Percentiles rank a stretch among this genome's conserved stretches.
Evolutionary conservation across 2,888 invertebrate species (phyloP).

Genomic region (Dynastes maya): DNA sequence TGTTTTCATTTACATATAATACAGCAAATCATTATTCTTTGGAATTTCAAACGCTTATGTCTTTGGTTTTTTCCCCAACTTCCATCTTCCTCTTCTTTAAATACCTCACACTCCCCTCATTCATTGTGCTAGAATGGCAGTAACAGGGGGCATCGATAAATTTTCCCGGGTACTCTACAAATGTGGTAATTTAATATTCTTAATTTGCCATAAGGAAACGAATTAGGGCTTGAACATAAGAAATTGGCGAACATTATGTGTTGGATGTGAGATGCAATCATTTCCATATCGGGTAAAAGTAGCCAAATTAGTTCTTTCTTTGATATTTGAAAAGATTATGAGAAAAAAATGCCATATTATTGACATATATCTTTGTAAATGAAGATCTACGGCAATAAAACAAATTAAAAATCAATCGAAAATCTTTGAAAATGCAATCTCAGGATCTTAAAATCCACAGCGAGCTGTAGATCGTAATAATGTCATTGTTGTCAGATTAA

Average conservation of each 20-base stretch:
- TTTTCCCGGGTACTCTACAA: conserved; percentile 6
- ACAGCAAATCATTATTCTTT: conserved; percentile 56
- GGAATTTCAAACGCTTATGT: conserved; percentile 41
- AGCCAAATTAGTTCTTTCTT: too few relatives aligned
- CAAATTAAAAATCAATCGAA: too few relatives aligned
- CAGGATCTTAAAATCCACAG: too few relatives aligned
- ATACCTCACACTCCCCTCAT: neutral
- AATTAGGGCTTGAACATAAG: neutral
- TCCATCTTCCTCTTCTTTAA: neutral
- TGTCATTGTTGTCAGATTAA: too few relatives aligned
- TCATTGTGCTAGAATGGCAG: neutral
- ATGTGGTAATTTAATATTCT: conserved; percentile 40
- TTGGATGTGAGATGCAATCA: too few relatives aligned
- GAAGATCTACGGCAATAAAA: too few relatives aligned
- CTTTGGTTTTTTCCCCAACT: conserved; percentile 7
- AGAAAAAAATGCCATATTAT: too few relatives aligned
- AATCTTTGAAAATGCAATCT: too few relatives aligned
- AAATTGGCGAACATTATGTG: neutral
- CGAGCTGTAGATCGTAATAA: too few relatives aligned
- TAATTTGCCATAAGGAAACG: conserved; percentile 28
- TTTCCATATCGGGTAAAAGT: too few relatives aligned
- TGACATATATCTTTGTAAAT: too few relatives aligned
- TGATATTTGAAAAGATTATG: too few relatives aligned
- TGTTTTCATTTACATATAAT: conserved; percentile 63
- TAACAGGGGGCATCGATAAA: conserved; percentile 5